Evolutionary conservation across 2,113 vertebrate genomes (phyloP).

Genomic region (Leuciscus idus): DNA sequence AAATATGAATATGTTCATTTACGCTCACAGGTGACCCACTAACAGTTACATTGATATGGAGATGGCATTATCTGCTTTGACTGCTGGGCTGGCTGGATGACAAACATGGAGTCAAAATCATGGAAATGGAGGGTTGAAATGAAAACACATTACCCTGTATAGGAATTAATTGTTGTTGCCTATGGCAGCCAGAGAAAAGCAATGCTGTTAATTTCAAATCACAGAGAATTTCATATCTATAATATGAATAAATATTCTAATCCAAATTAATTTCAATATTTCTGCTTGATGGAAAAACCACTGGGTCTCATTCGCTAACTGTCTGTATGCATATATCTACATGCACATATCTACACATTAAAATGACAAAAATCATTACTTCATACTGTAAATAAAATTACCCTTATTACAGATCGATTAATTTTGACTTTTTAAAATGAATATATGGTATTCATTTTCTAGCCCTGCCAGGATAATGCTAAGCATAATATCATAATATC

Average conservation of each 20-base stretch:
- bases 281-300: neutral
- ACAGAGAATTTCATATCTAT: no score
- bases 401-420: neutral
- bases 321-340: neutral
- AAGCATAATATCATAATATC: neutral
- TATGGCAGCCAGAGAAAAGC: neutral
- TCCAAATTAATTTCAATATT: neutral
- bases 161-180: neutral
- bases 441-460: neutral
- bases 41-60: slow-evolving; percentile 2
- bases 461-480: neutral
- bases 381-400: neutral
- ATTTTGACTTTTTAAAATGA: neutral
- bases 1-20: slow-evolving; percentile 71
- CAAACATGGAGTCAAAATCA: slow-evolving; percentile 12
- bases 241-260: neutral
- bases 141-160: slow-evolving; percentile 8
- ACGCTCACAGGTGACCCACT: slow-evolving; percentile 45
- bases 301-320: neutral
- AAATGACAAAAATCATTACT: neutral
- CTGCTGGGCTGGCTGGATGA: slow-evolving; percentile 7
- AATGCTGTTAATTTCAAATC: neutral
- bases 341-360: neutral
- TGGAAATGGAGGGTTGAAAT: slow-evolving; percentile 14
- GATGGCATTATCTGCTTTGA: slow-evolving; percentile 24